These are phyloP conservation scores for Phenganax subtilis DNA, from an alignment of 92 coral and sea anemone species.

Conservation along the genomic window DNA sequence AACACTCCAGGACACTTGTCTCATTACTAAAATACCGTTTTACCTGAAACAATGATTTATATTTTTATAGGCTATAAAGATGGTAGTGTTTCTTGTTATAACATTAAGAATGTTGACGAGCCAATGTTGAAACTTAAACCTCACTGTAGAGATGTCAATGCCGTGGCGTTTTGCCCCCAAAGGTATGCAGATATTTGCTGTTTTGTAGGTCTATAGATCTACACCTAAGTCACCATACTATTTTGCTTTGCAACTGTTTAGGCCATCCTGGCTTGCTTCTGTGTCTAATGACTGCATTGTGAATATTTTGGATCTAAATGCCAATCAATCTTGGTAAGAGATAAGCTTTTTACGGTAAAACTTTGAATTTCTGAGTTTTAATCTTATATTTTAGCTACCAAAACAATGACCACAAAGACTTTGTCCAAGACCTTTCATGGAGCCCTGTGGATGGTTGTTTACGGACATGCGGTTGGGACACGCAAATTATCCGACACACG, in stretches of 20 bases:
- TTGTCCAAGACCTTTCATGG: constrained; percentile 91
- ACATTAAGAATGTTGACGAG: constrained; percentile 64
- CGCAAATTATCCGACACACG: constrained; percentile 68
- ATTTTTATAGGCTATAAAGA: constrained; percentile 73
- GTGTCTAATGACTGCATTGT: constrained; percentile 89
- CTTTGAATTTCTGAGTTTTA: not conserved
- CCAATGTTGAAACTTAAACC: constrained; percentile 67
- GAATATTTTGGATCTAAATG: constrained; percentile 77
- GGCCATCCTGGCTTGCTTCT: constrained; percentile 97
- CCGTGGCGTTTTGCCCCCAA: constrained; percentile 89
- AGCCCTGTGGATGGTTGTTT: constrained; percentile 86
- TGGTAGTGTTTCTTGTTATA: constrained; percentile 72
- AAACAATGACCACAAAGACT: constrained; percentile 83
- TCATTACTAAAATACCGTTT: not conserved
- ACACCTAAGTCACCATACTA: not conserved
- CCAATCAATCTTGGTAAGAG: constrained; percentile 73
- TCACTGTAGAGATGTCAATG: constrained; percentile 77
- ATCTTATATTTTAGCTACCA: constrained; percentile 53
- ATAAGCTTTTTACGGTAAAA: not conserved
- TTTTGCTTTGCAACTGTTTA: constrained; percentile 27
- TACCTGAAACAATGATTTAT: not conserved
- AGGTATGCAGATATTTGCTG: constrained; percentile 49
- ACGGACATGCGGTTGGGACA: constrained; percentile 94
- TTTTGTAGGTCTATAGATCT: not conserved
- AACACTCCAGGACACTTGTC: not conserved